Evolutionary conservation across 2,888 invertebrate genomes (phyloP).

Genomic region (Stenotaenia linearis): DNA sequence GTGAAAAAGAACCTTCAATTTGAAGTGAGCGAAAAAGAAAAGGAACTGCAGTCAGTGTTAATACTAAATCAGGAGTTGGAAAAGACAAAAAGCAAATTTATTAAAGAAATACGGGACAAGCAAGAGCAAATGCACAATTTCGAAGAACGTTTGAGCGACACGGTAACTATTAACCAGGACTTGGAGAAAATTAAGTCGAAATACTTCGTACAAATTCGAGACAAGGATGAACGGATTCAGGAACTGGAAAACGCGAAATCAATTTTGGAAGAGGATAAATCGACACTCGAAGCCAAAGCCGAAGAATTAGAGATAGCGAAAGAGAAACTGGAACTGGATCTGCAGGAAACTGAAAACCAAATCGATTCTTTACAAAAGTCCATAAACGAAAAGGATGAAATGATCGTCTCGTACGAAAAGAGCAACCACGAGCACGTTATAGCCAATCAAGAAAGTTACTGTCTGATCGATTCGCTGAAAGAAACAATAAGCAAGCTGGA

Average conservation of each 20-base stretch:
- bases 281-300: background rate
- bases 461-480: background rate
- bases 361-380: background rate
- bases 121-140: background rate
- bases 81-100: background rate
- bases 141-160: background rate
- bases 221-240: background rate
- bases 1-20: background rate
- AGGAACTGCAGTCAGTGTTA: background rate
- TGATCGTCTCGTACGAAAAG: background rate
- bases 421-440: background rate
- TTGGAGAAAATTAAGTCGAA: background rate
- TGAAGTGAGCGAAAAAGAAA: background rate
- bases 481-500: background rate
- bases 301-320: background rate
- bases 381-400: background rate
- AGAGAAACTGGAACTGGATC: background rate
- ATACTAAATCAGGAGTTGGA: background rate
- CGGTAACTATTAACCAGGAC: background rate
- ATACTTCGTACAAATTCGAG: background rate
- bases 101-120: background rate
- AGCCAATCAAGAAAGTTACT: background rate
- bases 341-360: background rate
- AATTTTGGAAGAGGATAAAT: background rate
- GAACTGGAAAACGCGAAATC: background rate